Percentiles rank a stretch among this genome's conserved stretches.
These are phyloP conservation scores for Oryzias celebensis DNA, from an alignment of 2,113 vertebrate species.

Conservation along the genomic window DNA sequence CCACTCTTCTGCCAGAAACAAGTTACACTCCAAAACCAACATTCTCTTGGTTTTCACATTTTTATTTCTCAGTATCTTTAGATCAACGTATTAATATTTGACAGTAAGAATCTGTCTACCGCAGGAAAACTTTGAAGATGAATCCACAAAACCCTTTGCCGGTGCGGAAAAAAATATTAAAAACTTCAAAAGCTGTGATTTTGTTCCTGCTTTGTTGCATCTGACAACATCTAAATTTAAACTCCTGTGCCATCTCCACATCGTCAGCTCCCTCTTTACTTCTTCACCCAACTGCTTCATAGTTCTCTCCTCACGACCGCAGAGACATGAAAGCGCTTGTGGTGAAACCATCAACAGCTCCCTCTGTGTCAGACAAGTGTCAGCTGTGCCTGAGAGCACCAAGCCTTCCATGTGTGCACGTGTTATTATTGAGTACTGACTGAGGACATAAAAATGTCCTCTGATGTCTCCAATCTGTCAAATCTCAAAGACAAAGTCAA, in stretches of 20 bases:
- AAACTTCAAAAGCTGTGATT: constrained; percentile 24
- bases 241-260: constrained; percentile 42
- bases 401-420: constrained; percentile 10
- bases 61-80: neutral
- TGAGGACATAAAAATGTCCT: too few species aligned
- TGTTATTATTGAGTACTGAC: constrained; percentile 10
- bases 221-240: constrained; percentile 76
- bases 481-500: too few species aligned
- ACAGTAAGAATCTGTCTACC: neutral
- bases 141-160: constrained; percentile 7
- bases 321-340: constrained; percentile 49
- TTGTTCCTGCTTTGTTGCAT: constrained; percentile 55
- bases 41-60: neutral
- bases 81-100: neutral
- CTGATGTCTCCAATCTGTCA: too few species aligned
- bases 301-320: constrained; percentile 42
- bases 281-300: constrained; percentile 38
- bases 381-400: constrained; percentile 48
- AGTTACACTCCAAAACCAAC: neutral
- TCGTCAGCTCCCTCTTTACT: constrained; percentile 40
- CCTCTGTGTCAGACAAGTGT: constrained; percentile 59
- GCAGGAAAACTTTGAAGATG: neutral
- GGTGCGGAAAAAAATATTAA: neutral
- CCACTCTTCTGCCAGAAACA: too few species aligned
- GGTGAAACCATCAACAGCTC: constrained; percentile 63